Evolutionary conservation across 2,797 vertebrate genomes (phyloP).

Genomic region (Distichodus sexfasciatus): DNA sequence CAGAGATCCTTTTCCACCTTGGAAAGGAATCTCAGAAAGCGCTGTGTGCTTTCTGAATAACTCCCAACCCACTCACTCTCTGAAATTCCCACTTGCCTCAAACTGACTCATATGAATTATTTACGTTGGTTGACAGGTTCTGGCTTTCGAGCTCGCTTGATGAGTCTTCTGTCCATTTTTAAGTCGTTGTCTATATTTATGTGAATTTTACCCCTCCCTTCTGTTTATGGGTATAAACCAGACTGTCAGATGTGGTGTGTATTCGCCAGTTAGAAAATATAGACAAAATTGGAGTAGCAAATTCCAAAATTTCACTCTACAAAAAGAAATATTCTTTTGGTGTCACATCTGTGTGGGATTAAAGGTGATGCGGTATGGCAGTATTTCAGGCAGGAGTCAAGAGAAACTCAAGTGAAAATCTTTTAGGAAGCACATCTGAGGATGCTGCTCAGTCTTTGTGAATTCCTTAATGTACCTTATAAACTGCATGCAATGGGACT

Average conservation of each 20-base stretch:
- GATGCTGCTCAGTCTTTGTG: slow-evolving; percentile 14
- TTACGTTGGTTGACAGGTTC: slow-evolving; percentile 31
- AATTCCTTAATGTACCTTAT: slow-evolving; percentile 7
- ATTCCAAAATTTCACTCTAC: not conserved
- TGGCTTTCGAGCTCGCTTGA: slow-evolving; percentile 27
- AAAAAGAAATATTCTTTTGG: slow-evolving; percentile 12
- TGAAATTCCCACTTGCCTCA: slow-evolving; percentile 41
- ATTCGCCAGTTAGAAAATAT: slow-evolving; percentile 1
- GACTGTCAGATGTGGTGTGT: not conserved
- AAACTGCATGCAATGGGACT: not conserved
- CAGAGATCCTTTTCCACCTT: slow-evolving; percentile 27
- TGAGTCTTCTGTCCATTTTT: slow-evolving; percentile 20
- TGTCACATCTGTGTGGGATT: slow-evolving; percentile 31
- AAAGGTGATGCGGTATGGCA: slow-evolving; percentile 24
- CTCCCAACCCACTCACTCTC: slow-evolving; percentile 38
- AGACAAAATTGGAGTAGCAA: not conserved
- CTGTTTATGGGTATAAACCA: not conserved
- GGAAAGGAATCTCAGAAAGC: slow-evolving; percentile 26
- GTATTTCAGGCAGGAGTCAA: slow-evolving; percentile 30
- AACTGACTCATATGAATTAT: slow-evolving; percentile 44
- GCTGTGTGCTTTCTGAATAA: slow-evolving; percentile 20
- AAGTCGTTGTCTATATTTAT: slow-evolving; percentile 3
- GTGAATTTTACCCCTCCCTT: slow-evolving; percentile 1
- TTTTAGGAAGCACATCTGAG: slow-evolving; percentile 32
- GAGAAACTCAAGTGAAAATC: slow-evolving; percentile 14